Percentiles rank a stretch among this genome's conserved stretches.
These are phyloP conservation scores for Ammospiza nelsoni DNA, from an alignment of 2,113 vertebrate genomes.

Conservation along the genomic window DNA sequence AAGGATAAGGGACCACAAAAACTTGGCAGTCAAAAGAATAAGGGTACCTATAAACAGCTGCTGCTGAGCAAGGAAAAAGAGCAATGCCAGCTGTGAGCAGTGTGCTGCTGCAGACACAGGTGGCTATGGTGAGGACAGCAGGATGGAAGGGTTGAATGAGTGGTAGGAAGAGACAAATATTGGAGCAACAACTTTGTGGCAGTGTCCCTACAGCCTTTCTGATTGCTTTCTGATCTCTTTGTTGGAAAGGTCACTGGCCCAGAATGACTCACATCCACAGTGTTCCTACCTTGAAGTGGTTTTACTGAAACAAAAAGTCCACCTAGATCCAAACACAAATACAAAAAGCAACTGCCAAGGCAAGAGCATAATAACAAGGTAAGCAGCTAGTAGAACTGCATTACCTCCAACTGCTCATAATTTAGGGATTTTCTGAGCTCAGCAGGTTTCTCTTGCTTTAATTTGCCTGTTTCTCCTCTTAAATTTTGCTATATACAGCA, in stretches of 20 bases:
- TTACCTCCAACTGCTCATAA: neutral
- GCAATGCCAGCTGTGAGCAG: neutral
- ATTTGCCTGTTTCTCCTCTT: neutral
- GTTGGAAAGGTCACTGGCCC: neutral
- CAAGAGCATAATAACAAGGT: neutral
- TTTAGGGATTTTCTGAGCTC: neutral
- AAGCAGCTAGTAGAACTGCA: neutral
- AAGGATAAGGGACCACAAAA: neutral
- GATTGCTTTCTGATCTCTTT: neutral
- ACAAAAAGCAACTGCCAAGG: neutral
- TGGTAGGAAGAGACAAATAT: neutral
- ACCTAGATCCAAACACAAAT: neutral
- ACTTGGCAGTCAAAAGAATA: neutral
- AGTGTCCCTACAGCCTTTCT: neutral
- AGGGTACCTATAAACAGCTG: neutral
- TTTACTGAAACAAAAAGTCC: neutral
- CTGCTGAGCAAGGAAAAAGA: neutral
- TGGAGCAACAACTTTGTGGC: neutral
- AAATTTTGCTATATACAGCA: neutral
- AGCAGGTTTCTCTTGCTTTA: neutral
- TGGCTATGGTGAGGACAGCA: neutral
- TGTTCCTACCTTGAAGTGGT: neutral
- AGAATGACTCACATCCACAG: neutral
- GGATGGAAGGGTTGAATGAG: neutral
- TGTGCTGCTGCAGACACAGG: neutral